Conservation (phyloP, 2,113 vertebrate species). For the Hemicordylus capensis region DNA sequence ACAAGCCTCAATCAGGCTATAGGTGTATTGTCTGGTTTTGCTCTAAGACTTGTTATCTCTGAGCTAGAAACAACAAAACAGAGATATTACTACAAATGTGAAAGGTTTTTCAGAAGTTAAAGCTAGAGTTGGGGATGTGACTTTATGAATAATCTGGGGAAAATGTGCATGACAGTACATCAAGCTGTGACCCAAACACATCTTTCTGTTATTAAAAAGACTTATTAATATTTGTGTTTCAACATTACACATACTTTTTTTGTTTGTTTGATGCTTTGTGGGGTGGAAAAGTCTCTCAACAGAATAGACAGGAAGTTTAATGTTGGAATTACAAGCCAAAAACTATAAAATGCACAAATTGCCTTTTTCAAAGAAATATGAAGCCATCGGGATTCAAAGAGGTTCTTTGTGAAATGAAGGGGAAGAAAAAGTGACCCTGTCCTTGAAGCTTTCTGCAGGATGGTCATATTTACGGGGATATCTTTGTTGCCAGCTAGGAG, state of each 20-base stretch:
- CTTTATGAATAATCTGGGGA: not conserved
- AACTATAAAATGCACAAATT: not conserved
- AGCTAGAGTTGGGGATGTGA: not conserved
- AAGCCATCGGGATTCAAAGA: slow-evolving; percentile 1
- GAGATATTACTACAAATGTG: no score
- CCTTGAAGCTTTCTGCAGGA: slow-evolving; percentile 18
- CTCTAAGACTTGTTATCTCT: no score
- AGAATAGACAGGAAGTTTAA: slow-evolving; percentile 1
- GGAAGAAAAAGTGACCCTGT: not conserved
- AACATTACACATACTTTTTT: not conserved
- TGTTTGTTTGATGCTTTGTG: not conserved
- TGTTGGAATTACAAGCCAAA: not conserved
- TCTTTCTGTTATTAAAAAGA: not conserved
- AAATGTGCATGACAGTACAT: not conserved
- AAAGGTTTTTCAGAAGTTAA: not conserved
- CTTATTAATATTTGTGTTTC: not conserved
- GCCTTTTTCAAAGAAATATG: slow-evolving; percentile 9
- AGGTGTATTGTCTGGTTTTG: no score
- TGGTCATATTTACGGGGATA: slow-evolving; percentile 15
- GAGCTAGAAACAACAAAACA: not conserved
- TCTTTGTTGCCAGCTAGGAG: slow-evolving; percentile 12
- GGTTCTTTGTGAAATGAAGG: not conserved
- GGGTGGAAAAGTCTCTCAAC: not conserved
- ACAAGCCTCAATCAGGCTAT: no score
- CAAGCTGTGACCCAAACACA: not conserved